A percentile compares a stretch with the other conserved stretches of the same genome.
These are phyloP conservation scores for Sparus aurata DNA, from an alignment of 2,797 vertebrate species.

Conservation along the genomic window DNA sequence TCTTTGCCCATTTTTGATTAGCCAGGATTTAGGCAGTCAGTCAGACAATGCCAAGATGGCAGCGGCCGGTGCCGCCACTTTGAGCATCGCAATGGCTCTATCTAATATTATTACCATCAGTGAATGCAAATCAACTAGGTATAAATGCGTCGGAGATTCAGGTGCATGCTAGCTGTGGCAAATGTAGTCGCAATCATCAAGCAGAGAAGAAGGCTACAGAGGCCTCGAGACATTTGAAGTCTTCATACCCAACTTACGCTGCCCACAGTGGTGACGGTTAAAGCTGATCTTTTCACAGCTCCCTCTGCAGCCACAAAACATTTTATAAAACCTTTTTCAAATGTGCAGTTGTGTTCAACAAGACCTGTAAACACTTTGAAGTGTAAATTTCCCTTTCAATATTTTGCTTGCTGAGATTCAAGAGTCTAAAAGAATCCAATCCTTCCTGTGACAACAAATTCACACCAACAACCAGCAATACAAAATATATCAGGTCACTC, in stretches of 20 bases:
- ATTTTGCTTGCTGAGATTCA: background rate
- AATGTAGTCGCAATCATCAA: background rate
- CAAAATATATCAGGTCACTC: background rate
- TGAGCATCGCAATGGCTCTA: too few relatives aligned
- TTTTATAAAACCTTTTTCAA: background rate
- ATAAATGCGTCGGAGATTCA: background rate
- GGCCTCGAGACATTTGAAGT: background rate
- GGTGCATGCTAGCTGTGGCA: background rate
- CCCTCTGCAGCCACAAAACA: background rate
- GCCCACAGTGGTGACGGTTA: background rate
- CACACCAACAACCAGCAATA: background rate
- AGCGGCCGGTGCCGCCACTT: too few relatives aligned
- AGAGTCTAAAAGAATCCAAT: background rate
- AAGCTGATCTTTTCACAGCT: background rate
- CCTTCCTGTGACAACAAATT: background rate
- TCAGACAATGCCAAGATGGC: too few relatives aligned
- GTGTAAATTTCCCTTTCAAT: background rate
- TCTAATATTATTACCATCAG: too few relatives aligned
- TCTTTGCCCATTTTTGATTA: too few relatives aligned
- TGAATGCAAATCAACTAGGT: background rate
- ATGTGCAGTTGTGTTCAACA: background rate
- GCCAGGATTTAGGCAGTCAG: too few relatives aligned
- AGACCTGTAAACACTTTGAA: slow-evolving; percentile 14
- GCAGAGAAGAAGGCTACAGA: background rate
- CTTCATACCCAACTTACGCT: background rate